Base-by-base conservation (phyloP, 2,888 invertebrate genomes). In the Romanomermis culicivorax region DNA sequence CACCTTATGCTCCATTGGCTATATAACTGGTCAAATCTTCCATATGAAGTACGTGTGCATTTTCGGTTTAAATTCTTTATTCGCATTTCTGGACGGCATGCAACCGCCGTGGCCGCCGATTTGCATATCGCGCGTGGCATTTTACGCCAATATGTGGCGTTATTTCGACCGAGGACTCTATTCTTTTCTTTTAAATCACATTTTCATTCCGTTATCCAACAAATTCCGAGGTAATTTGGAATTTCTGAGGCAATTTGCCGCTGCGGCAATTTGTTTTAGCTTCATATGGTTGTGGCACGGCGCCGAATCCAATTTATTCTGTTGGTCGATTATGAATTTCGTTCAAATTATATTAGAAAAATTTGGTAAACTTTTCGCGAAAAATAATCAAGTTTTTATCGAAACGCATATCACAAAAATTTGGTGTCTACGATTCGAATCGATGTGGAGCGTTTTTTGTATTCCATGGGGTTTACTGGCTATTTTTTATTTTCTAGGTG, bases 131-230 rank as follows among this genome's bases (percentile, higher is more conserved):
- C 76, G 87, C 60, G 80, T 93, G 59, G 85, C 88, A 73, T 77
- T 85, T 26, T 93, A 89, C 71, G 88, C 93, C 0, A 82, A 87
- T 64, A 86, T 95, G 83, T 95, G 95, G 93, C 83, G 85, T 72
- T 70, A 83, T 69, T 95, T 95, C 74, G 93, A 95, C 74, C 79
- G 81, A 64, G 93, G 93, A 11, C 77, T 93, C 14, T 86, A 95
- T 69, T 79, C 78, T 62, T 93, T 91, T 74, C 76, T 93, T 29
- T 26, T 29, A 4, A 17, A 42, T 64, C 83, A 86, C 68, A 85
- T 88, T 60, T 89, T 87, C 67, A 74, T 79, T 58, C 85, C 86
- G 42, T 67, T 69, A 36, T 68, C 71, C 74, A 61, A 76, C 70
- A 63, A 67, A 59, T 61, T 70, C 2, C n/a, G n/a, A n/a, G n/a